Evolutionary conservation across 2,113 vertebrate genomes (phyloP), one percentile per base, ranked within the genome.

Genomic region (Edolisoma coerulescens): DNA sequence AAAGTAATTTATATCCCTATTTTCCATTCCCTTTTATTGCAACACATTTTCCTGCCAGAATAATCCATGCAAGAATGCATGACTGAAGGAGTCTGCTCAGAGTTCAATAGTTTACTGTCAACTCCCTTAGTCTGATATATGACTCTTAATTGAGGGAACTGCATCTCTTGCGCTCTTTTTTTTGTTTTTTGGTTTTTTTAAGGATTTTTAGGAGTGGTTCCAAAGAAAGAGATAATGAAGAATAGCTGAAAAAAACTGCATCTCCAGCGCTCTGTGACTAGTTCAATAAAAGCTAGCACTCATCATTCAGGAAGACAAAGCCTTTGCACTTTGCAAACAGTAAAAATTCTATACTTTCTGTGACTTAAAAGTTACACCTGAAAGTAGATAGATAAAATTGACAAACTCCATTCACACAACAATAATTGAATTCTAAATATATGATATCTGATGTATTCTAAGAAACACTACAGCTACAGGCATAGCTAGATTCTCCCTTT

Each of bases 31-130:
- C 77, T 93, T 95, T 89, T 89, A 89, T 78, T 93, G 70, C 86
- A 95, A 94, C 90, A 92, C 53, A 89, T 82, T 86, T 94, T 68
- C 73, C 74, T 95, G 95, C 87, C 89, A 98, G 96, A 97, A 97
- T 89, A 97, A 89, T 87, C 84, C 91, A 68, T 28, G 54, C 77
- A 97, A 96, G 88, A 96, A 96, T 93, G 93, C 74, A 89, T 93
- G 87, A 65, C 65, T 79, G 92, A 91, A 96, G 87, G 78, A 95
- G 92, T 94, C 56, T 79, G 42, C 79, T 87, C 80, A 73, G 82
- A 97, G 76, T 91, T 92, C 90, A 95, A 56, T 35, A 56, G 89
- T 41, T 26, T 95, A 79, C 73, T 67, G 82, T 92, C 88, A 87
- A 87, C 80, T 92, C 83, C 84, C 93, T 77, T 56, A 75, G 78